Percentiles rank a stretch among this genome's conserved stretches.
Evolutionary conservation across 2,888 invertebrate genomes (phyloP).

Genomic region (Linyphia triangularis): DNA sequence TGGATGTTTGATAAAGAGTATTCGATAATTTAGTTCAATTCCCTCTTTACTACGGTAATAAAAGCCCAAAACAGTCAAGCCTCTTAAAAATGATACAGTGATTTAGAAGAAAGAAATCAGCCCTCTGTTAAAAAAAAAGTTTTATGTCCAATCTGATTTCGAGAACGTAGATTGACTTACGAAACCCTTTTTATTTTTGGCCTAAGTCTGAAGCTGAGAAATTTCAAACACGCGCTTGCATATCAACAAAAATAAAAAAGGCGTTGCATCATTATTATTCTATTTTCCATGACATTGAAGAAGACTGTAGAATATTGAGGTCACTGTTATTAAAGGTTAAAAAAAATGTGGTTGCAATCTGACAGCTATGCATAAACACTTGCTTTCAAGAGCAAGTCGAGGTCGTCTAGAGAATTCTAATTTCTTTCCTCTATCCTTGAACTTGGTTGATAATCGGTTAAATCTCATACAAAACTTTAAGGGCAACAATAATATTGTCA

Average conservation of each 20-base stretch:
- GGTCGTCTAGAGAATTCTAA: neutral
- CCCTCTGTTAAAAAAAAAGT: too few species aligned
- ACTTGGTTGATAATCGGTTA: neutral
- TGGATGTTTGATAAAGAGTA: too few species aligned
- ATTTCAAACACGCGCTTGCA: neutral
- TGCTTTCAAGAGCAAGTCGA: neutral
- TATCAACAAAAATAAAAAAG: neutral
- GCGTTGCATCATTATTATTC: neutral
- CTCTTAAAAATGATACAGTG: too few species aligned
- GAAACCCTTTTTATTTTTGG: neutral
- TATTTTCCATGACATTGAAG: neutral
- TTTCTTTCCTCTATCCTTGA: neutral
- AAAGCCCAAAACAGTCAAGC: too few species aligned
- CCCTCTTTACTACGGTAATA: too few species aligned
- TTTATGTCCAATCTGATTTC: too few species aligned
- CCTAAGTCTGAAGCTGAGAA: neutral
- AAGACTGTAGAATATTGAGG: neutral
- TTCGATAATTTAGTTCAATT: too few species aligned
- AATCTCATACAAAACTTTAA: neutral
- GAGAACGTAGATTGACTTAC: neutral
- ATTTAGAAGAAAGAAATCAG: too few species aligned
- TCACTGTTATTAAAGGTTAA: neutral
- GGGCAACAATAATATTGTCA: too few species aligned
- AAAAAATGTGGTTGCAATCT: neutral
- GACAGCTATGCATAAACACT: neutral